Conservation (phyloP, 2,888 invertebrate genomes). For the Lymantria monacha region DNA sequence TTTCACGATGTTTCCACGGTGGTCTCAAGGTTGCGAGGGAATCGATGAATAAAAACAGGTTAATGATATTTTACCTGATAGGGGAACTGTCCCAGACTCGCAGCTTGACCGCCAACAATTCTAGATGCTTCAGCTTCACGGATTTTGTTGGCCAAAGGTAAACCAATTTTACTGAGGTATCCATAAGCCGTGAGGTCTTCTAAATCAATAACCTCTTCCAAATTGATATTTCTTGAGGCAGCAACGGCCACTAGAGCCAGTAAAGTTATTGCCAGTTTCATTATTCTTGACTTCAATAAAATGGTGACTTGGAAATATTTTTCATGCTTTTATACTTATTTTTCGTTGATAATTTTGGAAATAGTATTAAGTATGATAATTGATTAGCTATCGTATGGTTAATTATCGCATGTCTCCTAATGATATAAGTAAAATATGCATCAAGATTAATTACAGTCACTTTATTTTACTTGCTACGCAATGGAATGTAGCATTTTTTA, state of each 20-base stretch:
- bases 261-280: constrained; percentile 15
- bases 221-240: constrained; percentile 14
- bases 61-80: constrained; percentile 31
- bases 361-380: not conserved
- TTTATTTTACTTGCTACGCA: no score
- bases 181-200: constrained; percentile 29
- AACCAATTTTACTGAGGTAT: constrained; percentile 27
- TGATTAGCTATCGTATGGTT: not conserved
- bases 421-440: no score
- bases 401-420: not conserved
- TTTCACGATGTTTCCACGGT: no score
- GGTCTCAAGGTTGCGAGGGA: no score
- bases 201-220: constrained; percentile 13
- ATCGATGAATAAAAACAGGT: no score
- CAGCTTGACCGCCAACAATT: constrained; percentile 31
- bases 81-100: constrained; percentile 29
- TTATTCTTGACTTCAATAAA: not conserved
- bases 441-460: no score
- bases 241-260: constrained; percentile 23
- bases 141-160: constrained; percentile 29
- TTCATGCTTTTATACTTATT: not conserved
- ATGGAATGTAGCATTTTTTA: no score
- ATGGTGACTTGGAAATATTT: not conserved
- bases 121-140: constrained; percentile 21
- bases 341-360: not conserved